Percentiles rank a stretch among this genome's conserved stretches.
These are phyloP conservation scores for Lepidonotus clava DNA, from an alignment of 2,888 invertebrate genomes.

Conservation along the genomic window DNA sequence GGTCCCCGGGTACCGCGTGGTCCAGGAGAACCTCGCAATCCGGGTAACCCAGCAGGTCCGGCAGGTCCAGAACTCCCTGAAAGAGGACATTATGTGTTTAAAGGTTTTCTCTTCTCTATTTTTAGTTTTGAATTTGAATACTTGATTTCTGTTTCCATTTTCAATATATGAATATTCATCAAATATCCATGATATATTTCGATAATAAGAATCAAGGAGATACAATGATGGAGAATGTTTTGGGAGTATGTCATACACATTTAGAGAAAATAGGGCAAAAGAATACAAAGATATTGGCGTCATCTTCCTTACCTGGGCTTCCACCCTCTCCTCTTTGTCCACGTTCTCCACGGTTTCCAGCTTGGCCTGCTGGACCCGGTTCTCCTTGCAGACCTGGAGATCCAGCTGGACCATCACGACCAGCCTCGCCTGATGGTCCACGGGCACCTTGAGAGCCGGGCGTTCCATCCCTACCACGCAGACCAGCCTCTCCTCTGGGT, in stretches of 20 bases:
- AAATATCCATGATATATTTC: too few relatives aligned
- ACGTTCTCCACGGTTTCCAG: constrained; percentile 56
- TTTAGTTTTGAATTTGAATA: too few relatives aligned
- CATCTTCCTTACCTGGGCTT: constrained; percentile 49
- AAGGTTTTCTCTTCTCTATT: too few relatives aligned
- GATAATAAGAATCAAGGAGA: too few relatives aligned
- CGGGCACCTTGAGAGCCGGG: constrained; percentile 61
- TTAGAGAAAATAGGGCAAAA: too few relatives aligned
- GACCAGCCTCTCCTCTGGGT: background rate
- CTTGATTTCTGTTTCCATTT: too few relatives aligned
- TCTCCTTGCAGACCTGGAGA: constrained; percentile 47
- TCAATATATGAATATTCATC: too few relatives aligned
- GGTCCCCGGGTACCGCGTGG: constrained; percentile 56
- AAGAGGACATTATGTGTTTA: too few relatives aligned
- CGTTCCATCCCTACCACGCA: constrained; percentile 48
- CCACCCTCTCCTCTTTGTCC: constrained; percentile 56
- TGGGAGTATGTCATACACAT: too few relatives aligned
- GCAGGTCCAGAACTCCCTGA: too few relatives aligned
- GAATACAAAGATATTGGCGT: too few relatives aligned
- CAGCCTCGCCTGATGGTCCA: constrained; percentile 56
- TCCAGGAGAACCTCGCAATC: constrained; percentile 54
- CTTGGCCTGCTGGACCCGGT: constrained; percentile 56
- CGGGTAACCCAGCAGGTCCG: constrained; percentile 58
- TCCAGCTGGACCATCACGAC: constrained; percentile 53
- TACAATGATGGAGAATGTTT: too few relatives aligned